Conservation (phyloP, 2,888 invertebrate species). For the Ochropleura leucogaster region DNA sequence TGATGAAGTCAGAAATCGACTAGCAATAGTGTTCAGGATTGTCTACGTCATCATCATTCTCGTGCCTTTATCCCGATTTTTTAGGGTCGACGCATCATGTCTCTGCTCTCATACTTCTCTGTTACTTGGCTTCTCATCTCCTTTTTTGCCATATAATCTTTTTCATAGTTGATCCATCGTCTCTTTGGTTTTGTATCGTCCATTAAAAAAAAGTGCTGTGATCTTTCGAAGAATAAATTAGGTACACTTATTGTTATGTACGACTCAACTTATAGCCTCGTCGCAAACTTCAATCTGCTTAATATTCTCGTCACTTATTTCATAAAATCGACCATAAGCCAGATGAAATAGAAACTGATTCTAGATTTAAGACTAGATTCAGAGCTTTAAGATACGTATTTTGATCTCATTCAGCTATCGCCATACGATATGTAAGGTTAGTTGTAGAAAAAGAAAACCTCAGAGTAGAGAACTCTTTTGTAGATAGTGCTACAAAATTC, state of each 20-base stretch:
- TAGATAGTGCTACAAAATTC: background rate
- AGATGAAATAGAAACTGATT: constrained; percentile 1
- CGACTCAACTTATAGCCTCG: background rate
- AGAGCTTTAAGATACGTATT: constrained; percentile 22
- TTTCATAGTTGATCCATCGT: too few relatives aligned
- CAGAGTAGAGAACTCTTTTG: background rate
- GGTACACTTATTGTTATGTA: background rate
- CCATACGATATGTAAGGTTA: constrained; percentile 4
- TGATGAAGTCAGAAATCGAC: background rate
- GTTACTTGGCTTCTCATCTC: too few relatives aligned
- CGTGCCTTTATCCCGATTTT: too few relatives aligned
- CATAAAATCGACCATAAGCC: background rate
- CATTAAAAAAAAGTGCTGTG: background rate
- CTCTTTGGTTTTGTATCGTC: background rate
- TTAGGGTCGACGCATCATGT: too few relatives aligned
- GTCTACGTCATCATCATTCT: background rate
- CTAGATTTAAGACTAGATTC: constrained; percentile 13
- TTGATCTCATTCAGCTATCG: constrained; percentile 14
- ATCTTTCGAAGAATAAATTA: background rate
- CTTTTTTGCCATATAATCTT: too few relatives aligned
- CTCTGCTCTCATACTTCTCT: too few relatives aligned
- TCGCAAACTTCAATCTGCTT: background rate
- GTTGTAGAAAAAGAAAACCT: background rate
- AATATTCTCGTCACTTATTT: constrained; percentile 14
- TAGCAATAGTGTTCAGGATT: background rate